Conservation (phyloP, 2,113 vertebrate species). For the Sapayoa aenigma region DNA sequence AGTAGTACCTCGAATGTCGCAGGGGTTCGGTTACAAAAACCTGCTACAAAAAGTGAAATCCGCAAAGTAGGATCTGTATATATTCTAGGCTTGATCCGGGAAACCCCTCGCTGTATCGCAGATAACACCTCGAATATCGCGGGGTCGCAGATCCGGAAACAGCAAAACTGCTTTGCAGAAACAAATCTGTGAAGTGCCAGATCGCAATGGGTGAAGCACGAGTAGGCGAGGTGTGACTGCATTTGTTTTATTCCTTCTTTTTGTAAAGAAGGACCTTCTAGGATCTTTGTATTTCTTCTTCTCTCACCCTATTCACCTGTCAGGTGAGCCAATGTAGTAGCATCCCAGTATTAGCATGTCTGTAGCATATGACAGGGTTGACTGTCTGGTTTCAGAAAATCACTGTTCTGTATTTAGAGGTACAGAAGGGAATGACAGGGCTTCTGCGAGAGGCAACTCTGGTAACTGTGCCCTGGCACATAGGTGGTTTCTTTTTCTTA, state of each 20-base stretch:
- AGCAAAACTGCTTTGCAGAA: no score
- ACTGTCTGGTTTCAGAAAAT: not conserved
- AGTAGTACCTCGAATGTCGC: no score
- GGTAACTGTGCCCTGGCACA: not conserved
- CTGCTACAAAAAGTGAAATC: no score
- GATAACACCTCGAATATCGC: no score
- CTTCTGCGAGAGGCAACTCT: not conserved
- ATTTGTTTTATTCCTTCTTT: not conserved
- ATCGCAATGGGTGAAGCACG: no score
- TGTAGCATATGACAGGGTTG: accelerated
- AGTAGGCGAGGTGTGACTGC: no score
- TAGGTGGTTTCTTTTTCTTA: not conserved
- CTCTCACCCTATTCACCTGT: not conserved
- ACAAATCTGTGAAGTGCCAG: no score
- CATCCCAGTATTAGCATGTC: not conserved
- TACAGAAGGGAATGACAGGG: not conserved
- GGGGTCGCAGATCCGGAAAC: no score
- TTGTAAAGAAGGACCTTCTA: not conserved
- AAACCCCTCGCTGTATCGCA: no score
- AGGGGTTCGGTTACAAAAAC: no score
- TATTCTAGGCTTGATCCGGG: no score
- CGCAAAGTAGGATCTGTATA: no score
- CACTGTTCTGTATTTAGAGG: not conserved
- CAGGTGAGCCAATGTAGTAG: not conserved
- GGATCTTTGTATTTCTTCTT: not conserved